Evolutionary conservation across 2,888 invertebrate genomes (phyloP), one percentile per base, ranked within the genome.

Genomic region (Meta bourneti): DNA sequence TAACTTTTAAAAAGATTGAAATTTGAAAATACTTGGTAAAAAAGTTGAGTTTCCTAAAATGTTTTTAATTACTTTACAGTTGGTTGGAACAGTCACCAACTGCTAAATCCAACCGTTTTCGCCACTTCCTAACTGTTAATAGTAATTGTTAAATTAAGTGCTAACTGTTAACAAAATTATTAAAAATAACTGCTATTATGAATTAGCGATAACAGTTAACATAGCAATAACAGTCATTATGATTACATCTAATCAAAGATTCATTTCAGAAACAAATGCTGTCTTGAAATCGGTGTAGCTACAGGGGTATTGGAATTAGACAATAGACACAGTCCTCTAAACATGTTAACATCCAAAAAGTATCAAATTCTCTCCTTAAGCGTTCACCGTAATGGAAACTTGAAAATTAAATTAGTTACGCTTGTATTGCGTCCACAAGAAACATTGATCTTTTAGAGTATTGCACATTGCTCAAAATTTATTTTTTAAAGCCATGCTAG

Each of bases 401-500:
- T 34, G 71, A 75, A 54, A 34, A 84, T 84, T 74, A 84, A 54
- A 34, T 52, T 84, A 75, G 61, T 75, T 78, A 78, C 78, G 54
- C 74, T 74, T 52, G 54, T 74, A 84, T 61, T 72, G 20, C 49
- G 6, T 20, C 20, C 74, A 84, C 54, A 61, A 84, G 74, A 84
- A 84, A 84, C 52, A 34, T 19, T 34, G 79, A 61, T 79, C 61
- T 20, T 70, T n/a, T 69, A 61, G 49, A 70, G 74, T 20, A 84
- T 52, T 75, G 61, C 54, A 13, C 11, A 34, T 74, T 52, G 48
- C 34, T n/a, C n/a, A 61, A 13, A 19, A 78, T 86, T 78, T 70
- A 86, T 78, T 86, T 86, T 78, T 78, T 77, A 85, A 49, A 86
- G 77, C 61, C 78, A 86, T 74, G 34, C 84, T 16, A 16, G 74